These are phyloP conservation scores for Trichopria drosophilae DNA, from an alignment of 2,888 invertebrate species.

Conservation along the genomic window DNA sequence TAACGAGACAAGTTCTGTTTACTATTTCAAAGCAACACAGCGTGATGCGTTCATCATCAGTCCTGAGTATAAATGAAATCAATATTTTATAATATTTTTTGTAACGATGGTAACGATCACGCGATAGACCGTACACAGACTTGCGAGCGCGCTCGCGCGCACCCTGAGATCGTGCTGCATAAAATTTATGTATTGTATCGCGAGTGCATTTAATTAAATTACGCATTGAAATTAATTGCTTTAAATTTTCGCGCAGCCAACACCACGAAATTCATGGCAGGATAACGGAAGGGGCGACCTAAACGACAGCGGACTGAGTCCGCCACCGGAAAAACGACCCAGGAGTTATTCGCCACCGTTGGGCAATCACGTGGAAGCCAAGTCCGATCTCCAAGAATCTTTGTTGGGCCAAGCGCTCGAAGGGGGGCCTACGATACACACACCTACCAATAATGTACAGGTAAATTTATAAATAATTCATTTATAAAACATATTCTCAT, in stretches of 20 bases:
- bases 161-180: too few species aligned
- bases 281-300: conserved; percentile 62
- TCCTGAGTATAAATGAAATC: too few species aligned
- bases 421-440: conserved; percentile 70
- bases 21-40: too few species aligned
- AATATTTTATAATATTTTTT: too few species aligned
- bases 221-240: conserved; percentile 43
- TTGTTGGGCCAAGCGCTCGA: conserved; percentile 78
- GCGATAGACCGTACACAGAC: too few species aligned
- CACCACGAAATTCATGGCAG: conserved; percentile 68
- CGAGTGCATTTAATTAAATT: not conserved
- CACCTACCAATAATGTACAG: conserved; percentile 56
- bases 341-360: conserved; percentile 55
- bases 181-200: too few species aligned
- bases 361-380: conserved; percentile 53
- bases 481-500: conserved; percentile 2
- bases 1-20: too few species aligned
- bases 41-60: too few species aligned
- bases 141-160: too few species aligned
- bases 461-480: conserved; percentile 50
- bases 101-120: too few species aligned
- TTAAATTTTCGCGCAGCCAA: conserved; percentile 59
- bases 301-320: conserved; percentile 63
- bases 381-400: conserved; percentile 70
- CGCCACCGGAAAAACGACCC: conserved; percentile 60